phyloP scores from a whole-genome alignment of 2,113 vertebrate species.

The Rhegmatorhina hoffmannsi region DNA sequence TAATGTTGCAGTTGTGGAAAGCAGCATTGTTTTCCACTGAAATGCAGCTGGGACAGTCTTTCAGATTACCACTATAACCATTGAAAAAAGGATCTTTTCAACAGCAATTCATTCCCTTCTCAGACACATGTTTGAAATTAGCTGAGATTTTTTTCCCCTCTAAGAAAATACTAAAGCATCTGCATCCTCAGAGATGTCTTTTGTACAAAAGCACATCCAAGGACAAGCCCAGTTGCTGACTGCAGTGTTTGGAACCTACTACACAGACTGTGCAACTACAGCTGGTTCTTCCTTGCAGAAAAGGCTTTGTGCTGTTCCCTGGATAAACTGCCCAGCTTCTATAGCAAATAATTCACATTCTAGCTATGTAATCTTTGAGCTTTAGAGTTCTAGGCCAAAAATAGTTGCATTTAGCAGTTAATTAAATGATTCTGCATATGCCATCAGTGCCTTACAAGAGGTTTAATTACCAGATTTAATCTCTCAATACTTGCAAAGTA shows the following conservation, averaged over 20 bases:
- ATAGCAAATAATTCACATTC: not conserved
- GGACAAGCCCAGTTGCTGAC: not conserved
- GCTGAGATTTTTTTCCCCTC: not conserved
- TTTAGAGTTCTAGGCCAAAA: not conserved
- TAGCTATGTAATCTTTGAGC: not conserved
- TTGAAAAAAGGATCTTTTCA: not conserved
- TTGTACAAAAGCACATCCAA: not conserved
- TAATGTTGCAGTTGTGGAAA: not conserved
- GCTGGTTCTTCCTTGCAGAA: not conserved
- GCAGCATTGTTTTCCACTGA: not conserved
- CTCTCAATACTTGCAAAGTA: not conserved
- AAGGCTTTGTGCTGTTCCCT: not conserved
- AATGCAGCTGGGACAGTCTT: not conserved
- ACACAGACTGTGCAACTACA: not conserved
- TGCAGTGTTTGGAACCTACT: not conserved
- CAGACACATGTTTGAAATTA: not conserved
- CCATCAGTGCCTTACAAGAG: not conserved
- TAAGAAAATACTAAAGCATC: not conserved
- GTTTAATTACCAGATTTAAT: conserved; percentile 31
- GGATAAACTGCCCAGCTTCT: not conserved
- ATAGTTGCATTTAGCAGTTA: conserved; percentile 7
- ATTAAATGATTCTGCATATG: conserved; percentile 19
- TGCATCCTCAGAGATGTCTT: not conserved
- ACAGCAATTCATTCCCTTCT: not conserved
- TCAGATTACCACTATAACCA: not conserved